A percentile compares a stretch with the other conserved stretches of the same genome.
phyloP scores from a whole-genome alignment of 2,113 vertebrate species.

The Stigmatopora argus region DNA sequence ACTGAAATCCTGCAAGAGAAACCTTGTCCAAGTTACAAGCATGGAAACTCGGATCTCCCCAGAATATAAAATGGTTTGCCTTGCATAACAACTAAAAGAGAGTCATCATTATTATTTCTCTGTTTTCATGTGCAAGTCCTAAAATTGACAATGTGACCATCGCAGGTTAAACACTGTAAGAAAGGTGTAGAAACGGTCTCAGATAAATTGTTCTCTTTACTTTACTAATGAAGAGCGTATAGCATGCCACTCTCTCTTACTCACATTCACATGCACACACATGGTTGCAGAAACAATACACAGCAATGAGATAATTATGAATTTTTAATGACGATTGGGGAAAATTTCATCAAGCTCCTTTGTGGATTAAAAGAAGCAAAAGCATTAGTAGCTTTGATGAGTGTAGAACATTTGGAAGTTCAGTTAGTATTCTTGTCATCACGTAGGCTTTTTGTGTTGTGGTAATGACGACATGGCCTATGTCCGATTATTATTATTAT shows the following conservation, averaged over 20 bases:
- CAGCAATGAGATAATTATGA: not conserved
- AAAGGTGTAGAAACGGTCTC: not conserved
- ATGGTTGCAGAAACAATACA: not conserved
- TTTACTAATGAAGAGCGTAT: not conserved
- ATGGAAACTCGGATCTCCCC: not conserved
- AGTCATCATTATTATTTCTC: not conserved
- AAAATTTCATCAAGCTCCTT: not conserved
- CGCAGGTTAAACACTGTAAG: not conserved
- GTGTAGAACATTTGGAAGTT: not conserved
- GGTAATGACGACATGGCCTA: too few relatives aligned
- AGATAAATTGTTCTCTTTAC: not conserved
- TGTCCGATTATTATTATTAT: too few relatives aligned
- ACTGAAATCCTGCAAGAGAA: not conserved
- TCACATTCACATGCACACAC: not conserved
- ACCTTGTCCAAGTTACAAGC: constrained; percentile 1
- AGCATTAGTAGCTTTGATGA: not conserved
- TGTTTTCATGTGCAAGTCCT: not conserved
- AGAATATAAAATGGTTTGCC: not conserved
- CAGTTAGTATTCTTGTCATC: too few relatives aligned
- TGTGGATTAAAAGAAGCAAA: not conserved
- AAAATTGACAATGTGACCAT: not conserved
- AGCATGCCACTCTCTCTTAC: not conserved
- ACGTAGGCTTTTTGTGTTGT: too few relatives aligned
- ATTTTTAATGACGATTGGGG: not conserved
- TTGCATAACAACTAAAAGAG: not conserved